Base-by-base conservation (phyloP, 2,113 vertebrate genomes). In the Etia nguti region DNA sequence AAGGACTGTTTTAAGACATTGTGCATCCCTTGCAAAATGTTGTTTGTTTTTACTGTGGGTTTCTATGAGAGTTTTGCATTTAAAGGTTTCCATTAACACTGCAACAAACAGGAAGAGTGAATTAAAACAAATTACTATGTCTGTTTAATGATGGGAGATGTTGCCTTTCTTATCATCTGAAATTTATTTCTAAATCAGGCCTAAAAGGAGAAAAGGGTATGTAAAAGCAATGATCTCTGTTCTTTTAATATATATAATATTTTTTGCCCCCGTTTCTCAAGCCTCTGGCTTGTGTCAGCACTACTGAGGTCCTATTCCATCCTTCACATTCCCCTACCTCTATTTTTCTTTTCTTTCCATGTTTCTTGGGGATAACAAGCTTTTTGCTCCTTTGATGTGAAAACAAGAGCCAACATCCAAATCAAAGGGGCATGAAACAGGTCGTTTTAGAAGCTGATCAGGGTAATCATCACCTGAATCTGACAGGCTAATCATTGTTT, bases 391-490 rank as follows among this genome's bases (percentile, higher is more conserved):
- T 68, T 68, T 20, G 79, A 70, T 80, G 81, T 70, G 70, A 81
- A 85, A 84, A 88, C 70, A 87, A 84, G 34, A 89, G 43, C 24
- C 68, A 83, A 70, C 77, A 86, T 73, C 85, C 46, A 91, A 91
- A 90, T 87, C 26, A 81, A 85, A 92, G 84, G 46, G 41, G 81
- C 88, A 79, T 60, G 88, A 92, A 90, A 88, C 65, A 80, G 89
- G 56, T 73, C 86, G 54, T 92, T 90, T 90, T 86, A 91, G 84
- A 87, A 94, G 90, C 70, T 86, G 87, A 93, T 91, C 88, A 84
- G 82, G 70, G 82, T 86, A 89, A 93, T 92, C 90, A 62, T 70
- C 34, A 80, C 79, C 80, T 26, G 80, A 86, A 89, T 91, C 89
- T 90, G 88, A 93, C 88, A 87, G 86, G 55, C 79, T 89, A 92